Evolutionary conservation across 2,113 vertebrate genomes (phyloP).

Genomic region (Aegotheles bennettii): DNA sequence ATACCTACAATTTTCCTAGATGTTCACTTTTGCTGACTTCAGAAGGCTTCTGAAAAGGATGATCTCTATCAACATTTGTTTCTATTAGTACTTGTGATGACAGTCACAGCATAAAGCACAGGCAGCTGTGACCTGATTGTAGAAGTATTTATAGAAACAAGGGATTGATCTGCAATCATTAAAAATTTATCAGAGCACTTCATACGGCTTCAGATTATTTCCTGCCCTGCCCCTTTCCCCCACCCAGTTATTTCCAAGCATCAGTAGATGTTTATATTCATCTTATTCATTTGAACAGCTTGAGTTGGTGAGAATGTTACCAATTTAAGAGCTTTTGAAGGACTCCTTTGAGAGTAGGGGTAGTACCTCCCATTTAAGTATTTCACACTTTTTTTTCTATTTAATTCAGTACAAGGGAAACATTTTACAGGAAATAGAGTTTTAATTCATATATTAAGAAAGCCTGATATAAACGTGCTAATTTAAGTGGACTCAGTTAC

Average conservation of each 20-base stretch:
- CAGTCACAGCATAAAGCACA: constrained; percentile 71
- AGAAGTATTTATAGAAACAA: constrained; percentile 65
- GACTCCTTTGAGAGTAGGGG: not conserved
- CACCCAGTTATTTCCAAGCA: not conserved
- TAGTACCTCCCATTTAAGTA: not conserved
- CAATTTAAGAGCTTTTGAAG: not conserved
- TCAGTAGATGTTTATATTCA: not conserved
- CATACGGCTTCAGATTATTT: not conserved
- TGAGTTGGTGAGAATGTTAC: not conserved
- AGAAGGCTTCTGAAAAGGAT: not conserved
- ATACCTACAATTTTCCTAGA: not conserved
- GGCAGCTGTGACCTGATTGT: constrained; percentile 69
- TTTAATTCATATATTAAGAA: not conserved
- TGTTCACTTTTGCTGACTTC: not conserved
- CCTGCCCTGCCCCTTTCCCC: not conserved
- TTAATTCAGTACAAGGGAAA: not conserved
- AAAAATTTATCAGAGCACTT: constrained; percentile 22
- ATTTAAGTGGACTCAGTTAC: not conserved
- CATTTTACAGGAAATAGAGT: not conserved
- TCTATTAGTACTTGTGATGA: constrained; percentile 75
- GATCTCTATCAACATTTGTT: constrained; percentile 14
- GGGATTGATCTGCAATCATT: constrained; percentile 42
- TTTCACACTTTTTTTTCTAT: not conserved
- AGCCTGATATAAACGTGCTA: not conserved
- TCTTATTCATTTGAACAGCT: not conserved